phyloP scores from a whole-genome alignment of 2,797 vertebrate species.

The Myiothlypis chrysogaster region DNA sequence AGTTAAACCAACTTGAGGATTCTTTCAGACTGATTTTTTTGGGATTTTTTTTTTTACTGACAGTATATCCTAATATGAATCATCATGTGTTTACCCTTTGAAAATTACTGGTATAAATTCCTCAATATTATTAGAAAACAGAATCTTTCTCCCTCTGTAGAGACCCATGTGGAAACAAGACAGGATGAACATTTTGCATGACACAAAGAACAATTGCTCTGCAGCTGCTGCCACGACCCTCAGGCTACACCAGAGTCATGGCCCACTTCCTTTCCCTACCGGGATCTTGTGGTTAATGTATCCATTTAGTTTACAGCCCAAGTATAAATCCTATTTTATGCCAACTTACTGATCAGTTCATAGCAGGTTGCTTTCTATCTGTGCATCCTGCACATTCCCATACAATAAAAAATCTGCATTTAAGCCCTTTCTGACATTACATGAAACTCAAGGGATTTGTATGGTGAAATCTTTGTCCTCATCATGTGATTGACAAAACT shows the following conservation, averaged over 20 bases:
- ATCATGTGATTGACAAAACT: neutral
- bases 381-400: neutral
- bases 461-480: neutral
- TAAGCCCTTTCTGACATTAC: neutral
- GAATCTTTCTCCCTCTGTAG: neutral
- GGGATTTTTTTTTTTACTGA: neutral
- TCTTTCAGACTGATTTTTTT: neutral
- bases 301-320: constrained; percentile 4
- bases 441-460: neutral
- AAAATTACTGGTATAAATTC: neutral
- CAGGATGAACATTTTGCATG: constrained; percentile 7
- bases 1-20: neutral
- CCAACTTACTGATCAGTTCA: neutral
- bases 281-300: constrained; percentile 28
- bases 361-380: neutral
- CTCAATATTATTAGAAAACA: neutral
- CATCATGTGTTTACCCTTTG: neutral
- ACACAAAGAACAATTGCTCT: constrained; percentile 28
- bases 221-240: constrained; percentile 43
- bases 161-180: neutral
- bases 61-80: neutral
- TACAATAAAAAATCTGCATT: neutral
- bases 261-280: constrained; percentile 12
- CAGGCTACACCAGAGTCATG: constrained; percentile 15
- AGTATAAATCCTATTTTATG: constrained; percentile 43